These are phyloP conservation scores for Mythimna lalbum DNA, from an alignment of 2,888 invertebrate genomes.

Conservation along the genomic window DNA sequence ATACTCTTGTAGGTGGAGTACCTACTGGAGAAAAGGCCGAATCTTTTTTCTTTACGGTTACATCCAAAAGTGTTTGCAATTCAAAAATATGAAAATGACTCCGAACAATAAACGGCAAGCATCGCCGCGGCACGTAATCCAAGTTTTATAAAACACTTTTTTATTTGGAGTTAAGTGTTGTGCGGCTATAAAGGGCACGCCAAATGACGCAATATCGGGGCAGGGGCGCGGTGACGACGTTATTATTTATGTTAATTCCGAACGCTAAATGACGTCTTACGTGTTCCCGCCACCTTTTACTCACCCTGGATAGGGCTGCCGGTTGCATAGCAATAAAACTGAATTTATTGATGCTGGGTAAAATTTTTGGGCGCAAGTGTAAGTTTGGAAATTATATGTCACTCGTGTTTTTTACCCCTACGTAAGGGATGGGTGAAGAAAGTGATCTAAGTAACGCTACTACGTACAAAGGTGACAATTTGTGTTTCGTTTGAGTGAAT, in stretches of 20 bases:
- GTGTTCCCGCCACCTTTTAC: conserved; percentile 81
- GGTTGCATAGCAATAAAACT: conserved; percentile 62
- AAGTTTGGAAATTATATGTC: conserved; percentile 53
- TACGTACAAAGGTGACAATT: neutral
- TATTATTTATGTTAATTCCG: conserved; percentile 91
- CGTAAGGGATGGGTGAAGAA: conserved; percentile 11
- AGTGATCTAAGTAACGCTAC: neutral
- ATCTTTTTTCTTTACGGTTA: conserved; percentile 1
- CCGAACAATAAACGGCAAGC: conserved; percentile 65
- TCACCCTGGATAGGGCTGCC: conserved; percentile 71
- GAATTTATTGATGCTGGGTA: conserved; percentile 58
- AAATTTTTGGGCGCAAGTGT: conserved; percentile 57
- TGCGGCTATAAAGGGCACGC: conserved; percentile 83
- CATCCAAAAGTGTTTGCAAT: conserved; percentile 40
- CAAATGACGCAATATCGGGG: conserved; percentile 85
- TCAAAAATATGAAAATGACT: conserved; percentile 61
- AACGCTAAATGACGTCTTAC: conserved; percentile 88
- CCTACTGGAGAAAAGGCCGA: neutral
- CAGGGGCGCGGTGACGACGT: conserved; percentile 82
- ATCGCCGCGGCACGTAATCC: conserved; percentile 69
- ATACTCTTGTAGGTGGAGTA: conserved; percentile 5
- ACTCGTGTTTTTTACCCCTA: conserved; percentile 33
- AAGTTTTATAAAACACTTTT: conserved; percentile 86
- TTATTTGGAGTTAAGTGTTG: conserved; percentile 86
- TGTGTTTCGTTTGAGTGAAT: neutral